Evolutionary conservation across 2,797 vertebrate genomes (phyloP).

Genomic region (Euphonia xanthogaster): DNA sequence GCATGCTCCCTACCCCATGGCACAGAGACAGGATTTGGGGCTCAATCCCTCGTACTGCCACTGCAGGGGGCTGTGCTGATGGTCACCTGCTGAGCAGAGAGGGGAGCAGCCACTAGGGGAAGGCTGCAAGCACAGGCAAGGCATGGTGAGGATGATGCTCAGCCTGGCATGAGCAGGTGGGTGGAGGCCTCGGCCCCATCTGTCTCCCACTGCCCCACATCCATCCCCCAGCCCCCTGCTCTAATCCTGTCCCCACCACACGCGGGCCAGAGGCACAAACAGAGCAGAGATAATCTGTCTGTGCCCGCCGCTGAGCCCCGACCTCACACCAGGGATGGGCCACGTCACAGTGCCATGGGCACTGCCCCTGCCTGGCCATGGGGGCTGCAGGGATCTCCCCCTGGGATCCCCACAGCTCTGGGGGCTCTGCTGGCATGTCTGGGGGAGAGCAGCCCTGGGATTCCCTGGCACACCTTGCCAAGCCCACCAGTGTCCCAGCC

Average conservation of each 20-base stretch:
- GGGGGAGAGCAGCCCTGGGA: neutral
- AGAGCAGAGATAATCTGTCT: neutral
- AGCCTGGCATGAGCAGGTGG: accelerated
- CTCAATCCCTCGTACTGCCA: accelerated
- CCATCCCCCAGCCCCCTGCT: neutral
- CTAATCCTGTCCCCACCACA: neutral
- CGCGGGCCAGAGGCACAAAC: neutral
- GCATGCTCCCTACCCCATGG: neutral
- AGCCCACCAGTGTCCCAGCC: accelerated
- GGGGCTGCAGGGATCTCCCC: neutral
- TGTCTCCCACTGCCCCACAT: neutral
- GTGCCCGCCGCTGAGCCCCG: neutral
- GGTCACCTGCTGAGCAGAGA: neutral
- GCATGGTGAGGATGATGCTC: neutral
- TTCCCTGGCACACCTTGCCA: accelerated
- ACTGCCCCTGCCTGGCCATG: accelerated
- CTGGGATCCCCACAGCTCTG: neutral
- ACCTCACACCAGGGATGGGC: accelerated
- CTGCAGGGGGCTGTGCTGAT: neutral
- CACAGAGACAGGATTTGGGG: accelerated
- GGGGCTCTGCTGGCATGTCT: accelerated
- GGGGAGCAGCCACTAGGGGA: neutral
- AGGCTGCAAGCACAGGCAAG: neutral
- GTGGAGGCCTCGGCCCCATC: neutral
- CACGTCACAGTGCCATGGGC: accelerated